These are phyloP conservation scores for Cebus imitator DNA, from an alignment of 2,113 vertebrate genomes.

Conservation along the genomic window DNA sequence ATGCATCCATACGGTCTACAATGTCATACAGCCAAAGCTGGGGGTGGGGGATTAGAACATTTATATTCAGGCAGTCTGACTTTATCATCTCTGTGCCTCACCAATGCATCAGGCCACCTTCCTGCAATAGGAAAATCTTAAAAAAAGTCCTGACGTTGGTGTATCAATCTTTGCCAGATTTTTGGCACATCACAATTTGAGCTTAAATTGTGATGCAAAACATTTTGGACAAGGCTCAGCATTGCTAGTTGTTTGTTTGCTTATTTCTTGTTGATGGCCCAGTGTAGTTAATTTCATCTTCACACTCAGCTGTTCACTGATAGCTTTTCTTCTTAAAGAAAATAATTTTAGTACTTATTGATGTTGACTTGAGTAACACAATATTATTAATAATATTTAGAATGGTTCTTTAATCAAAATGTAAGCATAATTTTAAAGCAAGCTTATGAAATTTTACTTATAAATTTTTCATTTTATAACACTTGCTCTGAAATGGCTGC, in stretches of 20 bases:
- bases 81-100: background rate
- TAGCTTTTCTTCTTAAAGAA: background rate
- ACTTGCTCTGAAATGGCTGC: background rate
- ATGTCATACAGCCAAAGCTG: background rate
- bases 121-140: slow-evolving; percentile 1
- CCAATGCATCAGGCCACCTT: background rate
- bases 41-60: background rate
- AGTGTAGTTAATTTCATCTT: slow-evolving; percentile 69
- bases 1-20: background rate
- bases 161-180: slow-evolving; percentile 57
- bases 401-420: background rate
- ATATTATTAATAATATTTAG: background rate
- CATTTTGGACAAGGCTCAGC: slow-evolving; percentile 57
- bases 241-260: slow-evolving; percentile 23
- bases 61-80: background rate
- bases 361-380: background rate
- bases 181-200: slow-evolving; percentile 54
- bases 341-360: slow-evolving; percentile 30
- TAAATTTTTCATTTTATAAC: background rate
- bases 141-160: slow-evolving; percentile 11
- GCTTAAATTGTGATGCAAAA: slow-evolving; percentile 63
- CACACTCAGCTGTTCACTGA: background rate
- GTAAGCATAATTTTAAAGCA: slow-evolving; percentile 44
- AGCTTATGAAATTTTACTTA: slow-evolving; percentile 18
- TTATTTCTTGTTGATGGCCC: background rate